Conservation (phyloP, 2,797 vertebrate genomes). For the Rhynchotus rufescens region DNA sequence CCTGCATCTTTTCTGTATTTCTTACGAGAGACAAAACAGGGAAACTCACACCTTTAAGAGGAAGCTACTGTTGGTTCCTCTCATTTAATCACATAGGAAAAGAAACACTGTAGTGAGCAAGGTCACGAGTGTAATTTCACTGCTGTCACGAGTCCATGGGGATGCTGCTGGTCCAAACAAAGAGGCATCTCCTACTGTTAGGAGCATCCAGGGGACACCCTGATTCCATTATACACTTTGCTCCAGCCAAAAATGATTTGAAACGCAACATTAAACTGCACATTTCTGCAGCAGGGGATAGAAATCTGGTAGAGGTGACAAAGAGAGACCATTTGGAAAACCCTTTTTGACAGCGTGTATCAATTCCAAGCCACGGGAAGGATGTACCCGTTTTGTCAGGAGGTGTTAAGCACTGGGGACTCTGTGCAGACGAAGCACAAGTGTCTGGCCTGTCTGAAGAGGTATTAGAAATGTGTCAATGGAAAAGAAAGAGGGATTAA, state of each 20-base stretch:
- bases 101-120: constrained; percentile 54
- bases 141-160: constrained; percentile 30
- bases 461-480: constrained; percentile 60
- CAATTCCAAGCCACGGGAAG: constrained; percentile 65
- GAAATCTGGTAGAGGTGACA: constrained; percentile 74
- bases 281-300: constrained; percentile 65
- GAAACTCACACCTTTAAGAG: constrained; percentile 7
- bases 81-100: constrained; percentile 59
- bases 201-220: constrained; percentile 64
- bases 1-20: neutral
- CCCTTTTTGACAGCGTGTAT: constrained; percentile 59
- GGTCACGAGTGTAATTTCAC: constrained; percentile 58
- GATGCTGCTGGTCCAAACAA: constrained; percentile 61
- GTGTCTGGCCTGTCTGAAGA: constrained; percentile 33
- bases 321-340: constrained; percentile 70
- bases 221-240: constrained; percentile 74
- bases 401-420: constrained; percentile 48
- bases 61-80: constrained; percentile 9
- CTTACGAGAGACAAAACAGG: constrained; percentile 26
- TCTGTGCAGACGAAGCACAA: constrained; percentile 6
- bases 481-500: constrained; percentile 62
- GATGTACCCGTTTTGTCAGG: constrained; percentile 56
- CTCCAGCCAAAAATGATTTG: constrained; percentile 70
- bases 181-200: constrained; percentile 39
- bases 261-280: constrained; percentile 73